Conservation (phyloP, 2,888 invertebrate genomes). For the Endotricha flammealis region DNA sequence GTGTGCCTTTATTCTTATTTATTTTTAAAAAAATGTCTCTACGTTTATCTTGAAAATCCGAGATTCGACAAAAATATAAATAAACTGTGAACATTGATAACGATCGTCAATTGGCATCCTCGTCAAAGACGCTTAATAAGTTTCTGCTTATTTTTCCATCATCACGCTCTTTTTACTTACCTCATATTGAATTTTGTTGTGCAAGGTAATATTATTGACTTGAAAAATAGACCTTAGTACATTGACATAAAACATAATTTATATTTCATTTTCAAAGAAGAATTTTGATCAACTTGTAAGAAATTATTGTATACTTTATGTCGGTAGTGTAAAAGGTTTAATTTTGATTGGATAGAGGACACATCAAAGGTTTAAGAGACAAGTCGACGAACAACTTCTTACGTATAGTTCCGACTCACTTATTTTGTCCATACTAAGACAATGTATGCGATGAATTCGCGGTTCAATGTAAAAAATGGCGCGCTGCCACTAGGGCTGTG, state of each 20-base stretch:
- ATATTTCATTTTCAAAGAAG: neutral
- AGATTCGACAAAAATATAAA: slow-evolving; percentile 31
- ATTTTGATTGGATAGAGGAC: slow-evolving; percentile 20
- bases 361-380: slow-evolving; percentile 44
- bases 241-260: slow-evolving; percentile 5
- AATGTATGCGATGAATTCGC: slow-evolving; percentile 64
- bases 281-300: slow-evolving; percentile 8
- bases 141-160: slow-evolving; percentile 65
- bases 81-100: slow-evolving; percentile 33
- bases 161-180: slow-evolving; percentile 50
- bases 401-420: slow-evolving; percentile 59
- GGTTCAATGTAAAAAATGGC: slow-evolving; percentile 49
- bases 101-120: slow-evolving; percentile 57
- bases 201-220: neutral
- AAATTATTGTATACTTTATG: slow-evolving; percentile 19
- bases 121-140: slow-evolving; percentile 64
- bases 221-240: slow-evolving; percentile 22
- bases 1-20: too few relatives aligned
- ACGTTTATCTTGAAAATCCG: too few relatives aligned
- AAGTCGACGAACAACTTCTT: slow-evolving; percentile 52
- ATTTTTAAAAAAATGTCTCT: too few relatives aligned
- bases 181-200: slow-evolving; percentile 13
- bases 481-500: slow-evolving; percentile 38
- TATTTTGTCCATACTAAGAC: slow-evolving; percentile 71
- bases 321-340: slow-evolving; percentile 12